Percentiles rank a stretch among this genome's conserved stretches.
These are phyloP conservation scores for Nemotelus nigrinus DNA, from an alignment of 2,888 invertebrate species.

Conservation along the genomic window DNA sequence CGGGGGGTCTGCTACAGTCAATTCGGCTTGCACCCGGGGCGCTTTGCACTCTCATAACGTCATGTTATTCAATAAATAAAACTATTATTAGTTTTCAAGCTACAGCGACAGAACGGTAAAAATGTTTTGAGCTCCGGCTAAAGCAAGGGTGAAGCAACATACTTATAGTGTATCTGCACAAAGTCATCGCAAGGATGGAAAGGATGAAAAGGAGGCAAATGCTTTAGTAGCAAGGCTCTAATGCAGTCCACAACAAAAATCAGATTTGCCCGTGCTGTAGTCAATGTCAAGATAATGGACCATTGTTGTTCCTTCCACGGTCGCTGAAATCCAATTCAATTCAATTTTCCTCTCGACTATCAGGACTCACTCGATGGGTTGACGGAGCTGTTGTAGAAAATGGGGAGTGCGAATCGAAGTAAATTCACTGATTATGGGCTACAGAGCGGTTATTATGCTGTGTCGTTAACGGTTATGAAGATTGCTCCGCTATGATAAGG, in stretches of 20 bases:
- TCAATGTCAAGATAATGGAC: constrained; percentile 30
- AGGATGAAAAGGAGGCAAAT: background rate
- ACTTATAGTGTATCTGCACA: background rate
- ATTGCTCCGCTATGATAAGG: constrained; percentile 18
- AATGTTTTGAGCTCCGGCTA: constrained; percentile 19
- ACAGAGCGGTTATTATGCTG: constrained; percentile 3
- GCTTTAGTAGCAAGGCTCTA: background rate
- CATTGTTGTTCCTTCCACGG: constrained; percentile 34
- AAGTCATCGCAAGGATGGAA: background rate
- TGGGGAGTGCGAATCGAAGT: constrained; percentile 17
- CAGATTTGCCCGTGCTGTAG: constrained; percentile 26
- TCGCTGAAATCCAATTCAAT: constrained; percentile 32
- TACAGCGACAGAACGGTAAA: constrained; percentile 20
- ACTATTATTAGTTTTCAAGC: constrained; percentile 50
- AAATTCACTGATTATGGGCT: constrained; percentile 42
- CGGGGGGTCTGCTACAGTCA: constrained; percentile 45
- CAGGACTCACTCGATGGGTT: background rate
- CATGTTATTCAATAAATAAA: constrained; percentile 52
- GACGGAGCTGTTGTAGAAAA: constrained; percentile 18
- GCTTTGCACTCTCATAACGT: constrained; percentile 48
- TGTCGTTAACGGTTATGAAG: constrained; percentile 29
- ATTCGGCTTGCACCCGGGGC: constrained; percentile 49
- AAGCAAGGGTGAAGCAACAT: constrained; percentile 1
- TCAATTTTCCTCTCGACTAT: constrained; percentile 30
- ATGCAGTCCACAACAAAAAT: constrained; percentile 18